phyloP scores from a whole-genome alignment of 2,888 invertebrate species.

The Saturnia japonica region DNA sequence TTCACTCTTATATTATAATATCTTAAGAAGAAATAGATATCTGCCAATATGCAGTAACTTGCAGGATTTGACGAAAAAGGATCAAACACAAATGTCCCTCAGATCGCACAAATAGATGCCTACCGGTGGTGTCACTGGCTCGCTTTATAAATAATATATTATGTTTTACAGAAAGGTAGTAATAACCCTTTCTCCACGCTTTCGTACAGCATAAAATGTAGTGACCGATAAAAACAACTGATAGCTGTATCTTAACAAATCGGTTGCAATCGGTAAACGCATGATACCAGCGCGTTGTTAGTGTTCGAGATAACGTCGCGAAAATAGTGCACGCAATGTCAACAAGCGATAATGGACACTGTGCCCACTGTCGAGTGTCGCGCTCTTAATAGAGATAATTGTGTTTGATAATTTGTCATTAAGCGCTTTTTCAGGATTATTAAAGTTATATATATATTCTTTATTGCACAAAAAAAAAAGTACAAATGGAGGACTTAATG shows the following conservation, averaged over 20 bases:
- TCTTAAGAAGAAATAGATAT: not conserved
- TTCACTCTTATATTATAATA: not conserved
- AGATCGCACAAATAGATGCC: not conserved
- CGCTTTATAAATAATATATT: slow-evolving; percentile 1
- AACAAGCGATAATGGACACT: slow-evolving; percentile 30
- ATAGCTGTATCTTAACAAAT: slow-evolving; percentile 30
- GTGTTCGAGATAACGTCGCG: slow-evolving; percentile 26
- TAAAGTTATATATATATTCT: too few relatives aligned
- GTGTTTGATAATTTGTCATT: not conserved
- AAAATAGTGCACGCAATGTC: slow-evolving; percentile 36
- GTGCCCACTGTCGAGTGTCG: not conserved
- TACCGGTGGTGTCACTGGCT: not conserved
- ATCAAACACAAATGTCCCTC: not conserved
- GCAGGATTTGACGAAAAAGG: not conserved
- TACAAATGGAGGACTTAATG: too few relatives aligned
- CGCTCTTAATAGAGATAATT: not conserved
- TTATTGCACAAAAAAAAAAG: too few relatives aligned
- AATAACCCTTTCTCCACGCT: slow-evolving; percentile 7
- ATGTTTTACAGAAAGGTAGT: not conserved
- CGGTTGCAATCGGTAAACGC: slow-evolving; percentile 33
- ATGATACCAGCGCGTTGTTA: slow-evolving; percentile 27
- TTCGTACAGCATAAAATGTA: not conserved
- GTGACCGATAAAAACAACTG: slow-evolving; percentile 37
- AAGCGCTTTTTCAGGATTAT: too few relatives aligned
- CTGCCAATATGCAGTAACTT: not conserved